Evolutionary conservation across 2,888 invertebrate genomes (phyloP).

Genomic region (Sylvicola cinctus): DNA sequence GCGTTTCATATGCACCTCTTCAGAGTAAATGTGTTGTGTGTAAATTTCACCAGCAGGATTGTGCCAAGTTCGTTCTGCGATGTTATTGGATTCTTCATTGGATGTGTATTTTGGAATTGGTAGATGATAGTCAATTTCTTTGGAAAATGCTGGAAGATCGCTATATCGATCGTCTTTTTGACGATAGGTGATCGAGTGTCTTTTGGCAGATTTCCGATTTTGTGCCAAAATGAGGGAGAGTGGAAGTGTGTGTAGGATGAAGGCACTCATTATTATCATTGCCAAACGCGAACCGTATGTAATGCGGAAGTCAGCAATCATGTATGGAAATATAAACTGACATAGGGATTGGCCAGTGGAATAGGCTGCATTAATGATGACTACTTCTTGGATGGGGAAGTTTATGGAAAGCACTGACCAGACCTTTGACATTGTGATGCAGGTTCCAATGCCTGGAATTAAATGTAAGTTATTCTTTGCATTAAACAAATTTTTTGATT

Average conservation of each 20-base stretch:
- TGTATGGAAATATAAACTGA: conserved; percentile 4
- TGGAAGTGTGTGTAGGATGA: conserved; percentile 3
- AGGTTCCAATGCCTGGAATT: background rate
- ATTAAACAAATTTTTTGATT: background rate
- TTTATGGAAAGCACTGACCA: background rate
- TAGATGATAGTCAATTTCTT: background rate
- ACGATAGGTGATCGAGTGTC: too few relatives aligned
- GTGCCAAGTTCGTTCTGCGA: too few relatives aligned
- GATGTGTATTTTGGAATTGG: background rate
- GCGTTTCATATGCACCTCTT: background rate
- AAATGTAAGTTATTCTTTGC: background rate
- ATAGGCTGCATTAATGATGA: conserved; percentile 4
- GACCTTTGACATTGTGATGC: background rate
- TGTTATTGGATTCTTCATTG: background rate
- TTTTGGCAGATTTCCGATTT: too few relatives aligned
- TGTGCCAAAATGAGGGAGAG: background rate
- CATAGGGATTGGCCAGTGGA: conserved; percentile 3
- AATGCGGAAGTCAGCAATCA: background rate
- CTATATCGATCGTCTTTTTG: background rate
- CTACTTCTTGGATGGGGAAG: background rate
- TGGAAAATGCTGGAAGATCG: background rate
- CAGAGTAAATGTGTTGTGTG: background rate
- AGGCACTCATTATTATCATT: conserved; percentile 3
- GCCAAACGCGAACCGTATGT: conserved; percentile 1
- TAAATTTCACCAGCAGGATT: too few relatives aligned